phyloP scores from a whole-genome alignment of 37 sponge, comb jelly and placozoan species.

The Petrosia ficiformis region DNA sequence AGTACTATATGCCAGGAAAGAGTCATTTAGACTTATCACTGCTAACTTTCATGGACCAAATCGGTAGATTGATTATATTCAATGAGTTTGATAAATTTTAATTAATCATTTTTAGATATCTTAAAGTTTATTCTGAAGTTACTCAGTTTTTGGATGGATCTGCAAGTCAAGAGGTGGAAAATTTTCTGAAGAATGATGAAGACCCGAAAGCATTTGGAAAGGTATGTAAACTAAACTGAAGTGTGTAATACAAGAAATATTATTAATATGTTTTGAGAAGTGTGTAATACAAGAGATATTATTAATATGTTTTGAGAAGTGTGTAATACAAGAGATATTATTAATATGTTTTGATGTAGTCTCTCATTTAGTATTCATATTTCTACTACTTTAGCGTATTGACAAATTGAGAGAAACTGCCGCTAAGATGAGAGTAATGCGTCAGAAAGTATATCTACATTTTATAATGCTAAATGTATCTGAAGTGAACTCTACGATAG shows the following conservation, averaged over 20 bases:
- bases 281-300: not conserved
- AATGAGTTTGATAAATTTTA: conserved; percentile 6
- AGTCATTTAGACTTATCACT: conserved; percentile 24
- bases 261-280: too few relatives aligned
- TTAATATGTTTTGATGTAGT: not conserved
- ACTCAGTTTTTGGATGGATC: conserved; percentile 65
- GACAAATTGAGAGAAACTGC: conserved; percentile 37
- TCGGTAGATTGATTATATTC: conserved; percentile 24
- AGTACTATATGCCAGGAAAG: conserved; percentile 42
- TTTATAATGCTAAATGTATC: conserved; percentile 64
- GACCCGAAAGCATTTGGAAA: conserved; percentile 59
- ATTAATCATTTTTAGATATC: conserved; percentile 15
- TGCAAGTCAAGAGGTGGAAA: conserved; percentile 66
- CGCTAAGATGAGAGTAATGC: conserved; percentile 62
- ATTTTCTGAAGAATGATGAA: conserved; percentile 78
- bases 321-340: too few relatives aligned
- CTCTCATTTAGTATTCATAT: not conserved
- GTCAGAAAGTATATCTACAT: conserved; percentile 68
- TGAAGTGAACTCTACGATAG: conserved; percentile 68
- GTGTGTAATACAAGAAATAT: too few relatives aligned
- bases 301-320: too few relatives aligned
- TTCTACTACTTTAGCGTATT: conserved; percentile 45
- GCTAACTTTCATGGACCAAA: conserved; percentile 57
- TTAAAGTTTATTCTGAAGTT: conserved; percentile 59
- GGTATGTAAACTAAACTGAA: conserved; percentile 38